These are phyloP conservation scores for Oceanites oceanicus DNA, from an alignment of 2,113 vertebrate species.

Conservation along the genomic window DNA sequence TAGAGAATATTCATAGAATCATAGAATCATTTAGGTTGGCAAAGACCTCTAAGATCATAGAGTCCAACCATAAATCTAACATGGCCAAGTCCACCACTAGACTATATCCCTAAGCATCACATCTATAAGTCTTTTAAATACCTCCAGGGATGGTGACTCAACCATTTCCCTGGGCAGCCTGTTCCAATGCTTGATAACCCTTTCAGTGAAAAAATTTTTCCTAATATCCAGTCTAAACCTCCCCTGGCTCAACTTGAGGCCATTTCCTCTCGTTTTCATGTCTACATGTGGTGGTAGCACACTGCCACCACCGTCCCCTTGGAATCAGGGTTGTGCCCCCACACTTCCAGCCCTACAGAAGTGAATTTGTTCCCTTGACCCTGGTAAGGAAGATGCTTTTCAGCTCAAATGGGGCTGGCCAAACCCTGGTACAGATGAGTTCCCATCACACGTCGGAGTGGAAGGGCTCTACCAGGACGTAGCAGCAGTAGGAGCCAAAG, in stretches of 20 bases:
- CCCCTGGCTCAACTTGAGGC: neutral
- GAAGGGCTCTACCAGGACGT: neutral
- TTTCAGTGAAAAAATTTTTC: too few relatives aligned
- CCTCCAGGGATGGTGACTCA: too few relatives aligned
- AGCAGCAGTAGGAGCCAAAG: neutral
- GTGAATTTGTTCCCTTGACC: neutral
- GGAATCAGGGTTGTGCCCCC: neutral
- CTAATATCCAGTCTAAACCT: too few relatives aligned
- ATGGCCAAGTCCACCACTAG: too few relatives aligned
- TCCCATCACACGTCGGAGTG: neutral
- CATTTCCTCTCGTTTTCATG: fast-evolving
- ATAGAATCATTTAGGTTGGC: too few relatives aligned
- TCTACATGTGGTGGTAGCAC: neutral
- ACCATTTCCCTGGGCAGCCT: too few relatives aligned
- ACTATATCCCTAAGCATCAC: too few relatives aligned
- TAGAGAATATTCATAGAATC: neutral
- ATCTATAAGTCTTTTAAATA: too few relatives aligned
- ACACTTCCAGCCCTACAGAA: neutral
- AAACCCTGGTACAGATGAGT: neutral
- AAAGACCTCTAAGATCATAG: too few relatives aligned
- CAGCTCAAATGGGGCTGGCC: neutral
- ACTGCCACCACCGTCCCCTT: neutral
- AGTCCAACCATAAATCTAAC: too few relatives aligned
- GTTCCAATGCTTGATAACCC: too few relatives aligned
- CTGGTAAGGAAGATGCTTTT: neutral